These are phyloP conservation scores for Ochlodes sylvanus DNA, from an alignment of 2,888 invertebrate species.

Conservation along the genomic window DNA sequence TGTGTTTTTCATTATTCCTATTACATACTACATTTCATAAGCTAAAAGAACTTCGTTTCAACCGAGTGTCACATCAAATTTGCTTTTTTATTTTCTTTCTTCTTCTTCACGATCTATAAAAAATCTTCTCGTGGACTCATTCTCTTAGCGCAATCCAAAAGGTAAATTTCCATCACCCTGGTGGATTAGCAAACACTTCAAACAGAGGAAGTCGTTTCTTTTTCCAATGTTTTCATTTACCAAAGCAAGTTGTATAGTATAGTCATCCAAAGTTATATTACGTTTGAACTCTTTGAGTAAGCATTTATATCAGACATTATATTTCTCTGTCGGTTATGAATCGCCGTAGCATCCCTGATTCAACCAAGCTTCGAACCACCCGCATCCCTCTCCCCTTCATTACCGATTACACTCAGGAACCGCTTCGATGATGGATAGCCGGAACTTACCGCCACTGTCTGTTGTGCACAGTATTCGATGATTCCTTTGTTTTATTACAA, in stretches of 20 bases:
- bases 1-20: no score
- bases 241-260: not conserved
- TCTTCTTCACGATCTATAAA: no score
- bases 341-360: constrained; percentile 26
- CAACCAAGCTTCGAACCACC: constrained; percentile 45
- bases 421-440: constrained; percentile 70
- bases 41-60: no score
- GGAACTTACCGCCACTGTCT: constrained; percentile 54
- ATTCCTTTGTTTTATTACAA: constrained; percentile 23
- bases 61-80: no score
- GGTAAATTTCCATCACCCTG: no score
- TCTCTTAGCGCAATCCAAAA: no score
- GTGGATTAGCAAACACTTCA: no score
- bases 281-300: not conserved
- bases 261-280: not conserved
- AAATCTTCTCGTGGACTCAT: no score
- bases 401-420: constrained; percentile 68
- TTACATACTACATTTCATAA: no score
- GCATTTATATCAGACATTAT: not conserved
- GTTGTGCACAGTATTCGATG: constrained; percentile 27
- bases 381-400: constrained; percentile 46
- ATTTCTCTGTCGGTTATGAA: not conserved
- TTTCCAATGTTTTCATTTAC: not conserved
- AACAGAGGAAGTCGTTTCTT: not conserved
- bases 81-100: no score